Evolutionary conservation across 2,113 vertebrate species (phyloP).

Genomic region (Gasterosteus nipponicus): DNA sequence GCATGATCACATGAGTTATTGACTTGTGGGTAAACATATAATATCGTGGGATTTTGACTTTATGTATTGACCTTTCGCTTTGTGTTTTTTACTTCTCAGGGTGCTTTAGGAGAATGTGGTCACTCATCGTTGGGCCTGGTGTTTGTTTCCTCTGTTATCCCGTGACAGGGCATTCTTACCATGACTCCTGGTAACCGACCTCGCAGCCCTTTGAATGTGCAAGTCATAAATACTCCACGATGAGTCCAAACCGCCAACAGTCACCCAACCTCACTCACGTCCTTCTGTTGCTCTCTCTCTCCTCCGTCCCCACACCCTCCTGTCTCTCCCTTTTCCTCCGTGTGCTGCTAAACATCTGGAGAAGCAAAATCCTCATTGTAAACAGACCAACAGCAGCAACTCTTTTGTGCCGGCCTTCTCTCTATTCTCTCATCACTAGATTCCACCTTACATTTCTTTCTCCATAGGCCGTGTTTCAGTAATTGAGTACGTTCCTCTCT

Average conservation of each 20-base stretch:
- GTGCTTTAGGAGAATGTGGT: conserved; percentile 16
- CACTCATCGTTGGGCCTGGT: not conserved
- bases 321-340: conserved; percentile 56
- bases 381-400: conserved; percentile 75
- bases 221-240: conserved; percentile 68
- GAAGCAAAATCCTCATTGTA: conserved; percentile 72
- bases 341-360: conserved; percentile 78
- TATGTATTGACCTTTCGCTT: not conserved
- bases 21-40: not conserved
- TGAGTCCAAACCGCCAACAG: conserved; percentile 71
- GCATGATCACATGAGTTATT: conserved; percentile 12
- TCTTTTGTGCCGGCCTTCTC: conserved; percentile 35
- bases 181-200: conserved; percentile 28
- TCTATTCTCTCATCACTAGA: conserved; percentile 52
- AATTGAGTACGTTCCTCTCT: conserved; percentile 16
- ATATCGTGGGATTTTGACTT: conserved; percentile 1
- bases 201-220: conserved; percentile 50
- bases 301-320: conserved; percentile 31
- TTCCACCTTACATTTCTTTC: conserved; percentile 43
- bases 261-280: conserved; percentile 35
- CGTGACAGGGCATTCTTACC: conserved; percentile 24
- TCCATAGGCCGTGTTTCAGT: conserved; percentile 31
- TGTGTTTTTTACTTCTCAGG: not conserved
- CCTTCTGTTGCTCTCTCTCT: conserved; percentile 35
- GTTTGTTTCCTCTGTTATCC: conserved; percentile 53